Conservation (phyloP, 92 coral and sea anemone species). For the Desmophyllum pertusum region DNA sequence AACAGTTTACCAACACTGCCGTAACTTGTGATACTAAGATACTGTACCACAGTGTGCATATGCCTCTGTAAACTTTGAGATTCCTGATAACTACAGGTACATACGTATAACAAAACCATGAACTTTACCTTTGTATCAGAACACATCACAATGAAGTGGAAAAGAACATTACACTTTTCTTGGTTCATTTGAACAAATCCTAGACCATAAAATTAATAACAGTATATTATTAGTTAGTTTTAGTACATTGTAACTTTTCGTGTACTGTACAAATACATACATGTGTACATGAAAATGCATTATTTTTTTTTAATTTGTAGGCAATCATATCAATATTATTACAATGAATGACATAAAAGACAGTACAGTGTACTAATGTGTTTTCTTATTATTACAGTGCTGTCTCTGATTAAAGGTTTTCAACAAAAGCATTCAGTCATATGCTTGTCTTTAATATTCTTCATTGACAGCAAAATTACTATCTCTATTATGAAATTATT, state of each 20-base stretch:
- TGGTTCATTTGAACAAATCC: no score
- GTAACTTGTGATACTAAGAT: no score
- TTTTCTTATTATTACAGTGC: not conserved
- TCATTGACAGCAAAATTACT: slow-evolving; percentile 30
- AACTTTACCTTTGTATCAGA: not conserved
- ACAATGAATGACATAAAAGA: not conserved
- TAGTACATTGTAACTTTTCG: no score
- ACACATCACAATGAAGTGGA: not conserved
- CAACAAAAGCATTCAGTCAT: slow-evolving; percentile 47
- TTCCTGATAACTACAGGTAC: no score
- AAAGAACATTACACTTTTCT: not conserved
- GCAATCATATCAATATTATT: not conserved
- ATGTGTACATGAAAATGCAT: not conserved
- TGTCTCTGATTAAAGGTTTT: slow-evolving; percentile 33
- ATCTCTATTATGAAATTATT: not conserved
- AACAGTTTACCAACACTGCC: no score
- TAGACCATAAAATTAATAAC: not conserved
- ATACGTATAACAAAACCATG: no score
- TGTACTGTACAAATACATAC: no score
- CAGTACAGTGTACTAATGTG: not conserved
- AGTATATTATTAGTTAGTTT: not conserved
- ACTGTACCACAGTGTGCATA: not conserved
- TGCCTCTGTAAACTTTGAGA: not conserved
- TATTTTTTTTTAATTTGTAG: no score
- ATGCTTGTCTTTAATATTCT: slow-evolving; percentile 40